These are phyloP conservation scores for Hermatobates lingyangjiaoensis DNA, from an alignment of 1,140 invertebrate genomes.

Conservation along the genomic window DNA sequence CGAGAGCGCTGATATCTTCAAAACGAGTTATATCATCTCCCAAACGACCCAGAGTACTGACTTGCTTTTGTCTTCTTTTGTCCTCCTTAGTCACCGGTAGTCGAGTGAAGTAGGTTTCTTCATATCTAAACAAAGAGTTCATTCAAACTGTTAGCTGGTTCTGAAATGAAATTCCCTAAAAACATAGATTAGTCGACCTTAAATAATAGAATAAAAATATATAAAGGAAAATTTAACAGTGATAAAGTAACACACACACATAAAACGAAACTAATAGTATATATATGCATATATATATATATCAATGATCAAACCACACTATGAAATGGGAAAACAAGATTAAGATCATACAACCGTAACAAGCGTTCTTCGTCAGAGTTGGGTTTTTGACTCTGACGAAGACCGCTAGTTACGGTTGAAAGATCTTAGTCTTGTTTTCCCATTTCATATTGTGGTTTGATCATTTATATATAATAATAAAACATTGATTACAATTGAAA, in stretches of 20 bases:
- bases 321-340: too few species aligned
- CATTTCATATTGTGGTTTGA: too few species aligned
- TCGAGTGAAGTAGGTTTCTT: slow-evolving; percentile 81
- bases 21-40: slow-evolving; percentile 62
- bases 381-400: too few species aligned
- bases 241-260: not conserved
- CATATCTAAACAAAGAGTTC: slow-evolving; percentile 36
- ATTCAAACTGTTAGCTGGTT: not conserved
- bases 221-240: not conserved
- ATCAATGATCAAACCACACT: not conserved
- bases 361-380: too few species aligned
- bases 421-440: too few species aligned
- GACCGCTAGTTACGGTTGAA: too few species aligned
- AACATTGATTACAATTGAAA: too few species aligned
- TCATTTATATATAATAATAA: too few species aligned
- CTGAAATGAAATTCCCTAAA: not conserved
- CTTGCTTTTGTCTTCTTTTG: slow-evolving; percentile 51
- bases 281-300: not conserved
- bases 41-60: slow-evolving; percentile 50
- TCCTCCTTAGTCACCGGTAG: slow-evolving; percentile 73
- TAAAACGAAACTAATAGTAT: not conserved
- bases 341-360: too few species aligned
- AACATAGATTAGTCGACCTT: too few species aligned
- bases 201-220: not conserved
- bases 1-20: slow-evolving; percentile 29